Evolutionary conservation across 1,140 invertebrate genomes (phyloP).

Genomic region (Camponotus pennsylvanicus): DNA sequence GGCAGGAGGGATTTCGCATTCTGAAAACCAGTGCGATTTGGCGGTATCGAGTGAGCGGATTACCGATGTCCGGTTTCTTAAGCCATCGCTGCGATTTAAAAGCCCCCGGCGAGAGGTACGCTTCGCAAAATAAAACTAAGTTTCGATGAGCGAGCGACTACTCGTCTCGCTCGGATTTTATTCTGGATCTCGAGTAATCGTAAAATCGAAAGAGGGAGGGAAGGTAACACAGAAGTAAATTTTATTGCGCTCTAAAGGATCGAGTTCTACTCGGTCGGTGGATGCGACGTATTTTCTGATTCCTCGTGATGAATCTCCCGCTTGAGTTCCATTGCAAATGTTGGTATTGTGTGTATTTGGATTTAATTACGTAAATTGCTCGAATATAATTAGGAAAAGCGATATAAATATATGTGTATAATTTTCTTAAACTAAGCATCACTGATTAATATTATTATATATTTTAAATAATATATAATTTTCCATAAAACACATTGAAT

Average conservation of each 20-base stretch:
- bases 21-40: constrained; percentile 69
- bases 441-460: background rate
- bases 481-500: background rate
- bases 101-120: constrained; percentile 47
- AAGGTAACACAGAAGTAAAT: constrained; percentile 65
- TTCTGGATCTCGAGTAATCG: constrained; percentile 66
- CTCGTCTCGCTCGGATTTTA: constrained; percentile 58
- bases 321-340: background rate
- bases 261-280: constrained; percentile 44
- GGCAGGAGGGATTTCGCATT: background rate
- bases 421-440: background rate
- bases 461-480: constrained; percentile 3
- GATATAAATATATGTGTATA: background rate
- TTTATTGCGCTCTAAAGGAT: constrained; percentile 70
- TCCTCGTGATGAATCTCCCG: constrained; percentile 26
- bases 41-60: constrained; percentile 61
- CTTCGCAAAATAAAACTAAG: constrained; percentile 63
- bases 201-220: constrained; percentile 59
- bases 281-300: constrained; percentile 36
- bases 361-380: too few species aligned
- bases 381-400: too few species aligned
- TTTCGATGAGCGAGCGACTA: constrained; percentile 13
- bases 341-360: background rate
- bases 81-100: constrained; percentile 68
- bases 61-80: constrained; percentile 70